These are phyloP conservation scores for Manis pentadactyla DNA, from an alignment of 2,797 vertebrate species.

Conservation along the genomic window DNA sequence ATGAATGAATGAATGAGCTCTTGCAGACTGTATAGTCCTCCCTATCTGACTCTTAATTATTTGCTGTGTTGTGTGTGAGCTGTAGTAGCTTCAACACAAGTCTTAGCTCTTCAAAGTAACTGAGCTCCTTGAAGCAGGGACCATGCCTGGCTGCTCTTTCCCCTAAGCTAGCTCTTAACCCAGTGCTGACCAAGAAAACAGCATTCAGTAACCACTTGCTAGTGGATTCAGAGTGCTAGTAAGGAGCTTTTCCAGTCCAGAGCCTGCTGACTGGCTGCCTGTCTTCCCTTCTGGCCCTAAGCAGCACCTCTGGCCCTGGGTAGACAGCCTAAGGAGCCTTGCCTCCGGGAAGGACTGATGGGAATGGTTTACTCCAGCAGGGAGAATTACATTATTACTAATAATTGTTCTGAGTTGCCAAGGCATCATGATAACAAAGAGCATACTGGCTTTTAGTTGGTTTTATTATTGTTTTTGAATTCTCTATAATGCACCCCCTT, in stretches of 20 bases:
- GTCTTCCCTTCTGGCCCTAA: conserved; percentile 31
- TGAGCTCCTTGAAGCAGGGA: neutral
- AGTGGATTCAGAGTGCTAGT: conserved; percentile 41
- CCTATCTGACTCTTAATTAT: neutral
- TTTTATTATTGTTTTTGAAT: neutral
- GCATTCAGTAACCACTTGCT: conserved; percentile 34
- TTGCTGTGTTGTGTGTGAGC: neutral
- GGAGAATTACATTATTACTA: conserved; percentile 28
- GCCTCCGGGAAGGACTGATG: neutral
- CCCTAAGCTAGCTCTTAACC: conserved; percentile 15
- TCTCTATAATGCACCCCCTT: neutral
- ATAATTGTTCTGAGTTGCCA: neutral
- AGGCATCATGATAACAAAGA: neutral
- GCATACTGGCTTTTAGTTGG: neutral
- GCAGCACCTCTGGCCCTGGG: neutral
- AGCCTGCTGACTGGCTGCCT: conserved; percentile 6
- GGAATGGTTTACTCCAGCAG: neutral
- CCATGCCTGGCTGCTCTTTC: neutral
- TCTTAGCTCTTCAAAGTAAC: conserved; percentile 18
- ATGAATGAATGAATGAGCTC: conserved; percentile 1
- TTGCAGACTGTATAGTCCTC: neutral
- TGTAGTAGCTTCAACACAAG: neutral
- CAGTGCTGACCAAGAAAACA: conserved; percentile 39
- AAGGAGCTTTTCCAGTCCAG: conserved; percentile 24
- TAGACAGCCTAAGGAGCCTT: neutral